Evolutionary conservation across 2,797 vertebrate genomes (phyloP).

Genomic region (Sorex maritimensis): DNA sequence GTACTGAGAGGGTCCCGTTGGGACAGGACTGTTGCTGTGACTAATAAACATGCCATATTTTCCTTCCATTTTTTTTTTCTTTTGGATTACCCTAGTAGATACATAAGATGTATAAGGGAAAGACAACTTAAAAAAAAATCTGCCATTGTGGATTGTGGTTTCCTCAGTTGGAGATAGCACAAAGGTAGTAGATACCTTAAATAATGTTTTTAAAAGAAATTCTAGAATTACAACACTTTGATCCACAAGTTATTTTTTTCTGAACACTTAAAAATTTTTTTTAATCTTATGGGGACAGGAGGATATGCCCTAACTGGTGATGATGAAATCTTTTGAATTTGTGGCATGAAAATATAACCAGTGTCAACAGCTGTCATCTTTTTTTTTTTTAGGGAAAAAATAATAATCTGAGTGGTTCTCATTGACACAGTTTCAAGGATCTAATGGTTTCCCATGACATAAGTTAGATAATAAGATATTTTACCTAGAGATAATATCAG

Average conservation of each 20-base stretch:
- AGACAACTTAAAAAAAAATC: too few species aligned
- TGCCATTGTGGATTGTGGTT: not conserved
- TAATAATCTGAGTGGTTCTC: conserved; percentile 65
- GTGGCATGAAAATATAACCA: conserved; percentile 62
- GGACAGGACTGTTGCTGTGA: not conserved
- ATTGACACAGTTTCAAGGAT: conserved; percentile 64
- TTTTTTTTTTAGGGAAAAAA: conserved; percentile 71
- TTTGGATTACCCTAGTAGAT: not conserved
- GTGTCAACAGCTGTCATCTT: conserved; percentile 58
- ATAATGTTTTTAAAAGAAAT: conserved; percentile 47
- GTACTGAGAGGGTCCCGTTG: not conserved
- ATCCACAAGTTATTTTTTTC: not conserved
- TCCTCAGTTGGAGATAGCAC: not conserved
- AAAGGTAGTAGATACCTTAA: conserved; percentile 2
- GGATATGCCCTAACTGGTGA: not conserved
- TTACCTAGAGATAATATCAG: conserved; percentile 65
- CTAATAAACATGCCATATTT: not conserved
- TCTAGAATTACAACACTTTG: conserved; percentile 46
- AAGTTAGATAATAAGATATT: conserved; percentile 61
- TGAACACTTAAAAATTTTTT: conserved; percentile 6
- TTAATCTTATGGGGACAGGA: not conserved
- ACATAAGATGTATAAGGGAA: not conserved
- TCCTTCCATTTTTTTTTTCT: not conserved
- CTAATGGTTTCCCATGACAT: conserved; percentile 63
- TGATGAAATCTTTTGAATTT: conserved; percentile 69